Conservation (phyloP, 2,888 invertebrate genomes). For the Rhagonycha lutea region DNA sequence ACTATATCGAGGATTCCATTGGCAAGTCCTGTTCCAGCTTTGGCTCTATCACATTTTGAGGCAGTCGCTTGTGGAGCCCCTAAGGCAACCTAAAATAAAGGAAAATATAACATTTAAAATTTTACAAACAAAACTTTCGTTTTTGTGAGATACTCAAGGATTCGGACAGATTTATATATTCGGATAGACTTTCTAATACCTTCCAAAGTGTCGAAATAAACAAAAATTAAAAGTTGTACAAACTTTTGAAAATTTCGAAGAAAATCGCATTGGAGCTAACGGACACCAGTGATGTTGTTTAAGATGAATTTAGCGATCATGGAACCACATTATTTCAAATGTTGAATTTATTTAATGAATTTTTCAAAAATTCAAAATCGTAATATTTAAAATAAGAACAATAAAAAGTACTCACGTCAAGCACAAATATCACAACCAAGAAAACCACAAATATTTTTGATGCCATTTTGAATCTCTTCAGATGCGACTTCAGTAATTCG, state of each 20-base stretch:
- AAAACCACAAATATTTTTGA: not conserved
- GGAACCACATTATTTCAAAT: not conserved
- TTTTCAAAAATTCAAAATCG: not conserved
- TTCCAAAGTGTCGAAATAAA: too few relatives aligned
- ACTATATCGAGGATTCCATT: not conserved
- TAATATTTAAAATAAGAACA: not conserved
- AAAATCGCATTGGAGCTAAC: not conserved
- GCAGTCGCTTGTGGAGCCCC: not conserved
- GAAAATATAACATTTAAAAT: not conserved
- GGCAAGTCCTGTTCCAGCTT: not conserved
- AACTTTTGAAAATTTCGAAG: not conserved
- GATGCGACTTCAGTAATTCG: not conserved
- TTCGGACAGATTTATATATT: too few relatives aligned
- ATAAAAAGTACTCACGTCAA: not conserved
- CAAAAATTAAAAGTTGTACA: too few relatives aligned
- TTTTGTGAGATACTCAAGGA: too few relatives aligned
- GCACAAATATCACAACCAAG: not conserved
- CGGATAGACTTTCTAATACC: too few relatives aligned
- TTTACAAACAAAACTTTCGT: not conserved
- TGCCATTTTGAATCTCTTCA: not conserved
- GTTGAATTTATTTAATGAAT: too few relatives aligned
- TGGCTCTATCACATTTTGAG: conserved; percentile 66
- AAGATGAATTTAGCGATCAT: too few relatives aligned
- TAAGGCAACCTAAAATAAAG: not conserved
- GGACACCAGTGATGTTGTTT: too few relatives aligned